Evolutionary conservation across 2,888 invertebrate genomes (phyloP), one percentile per base, ranked within the genome.

Genomic region (Pachydiplax longipennis): DNA sequence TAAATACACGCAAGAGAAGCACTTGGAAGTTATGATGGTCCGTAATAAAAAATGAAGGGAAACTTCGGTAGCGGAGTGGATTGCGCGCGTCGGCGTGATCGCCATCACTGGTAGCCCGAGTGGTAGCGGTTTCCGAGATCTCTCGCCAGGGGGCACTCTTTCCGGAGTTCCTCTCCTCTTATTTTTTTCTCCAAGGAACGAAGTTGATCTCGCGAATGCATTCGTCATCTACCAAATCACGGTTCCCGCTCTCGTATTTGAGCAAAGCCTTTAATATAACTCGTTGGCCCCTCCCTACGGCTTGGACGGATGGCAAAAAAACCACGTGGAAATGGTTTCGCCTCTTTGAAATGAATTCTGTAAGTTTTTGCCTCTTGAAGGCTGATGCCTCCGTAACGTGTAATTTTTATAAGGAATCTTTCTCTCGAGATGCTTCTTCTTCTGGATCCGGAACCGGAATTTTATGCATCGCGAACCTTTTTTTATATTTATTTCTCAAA

Each of bases 161-260:
- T 87, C 61, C 31, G 58, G 65, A 65, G 25, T 35, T 61, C 12
- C 61, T 65, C 10, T 35, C 4, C 48, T 25, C 48, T n/a, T 82
- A 53, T 22, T 87, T 87, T 87, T 58, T 87, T 87, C 61, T 87
- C 37, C 13, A 1, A 0, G 22, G 87, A 53, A 22, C 35, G 65
- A 31, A 73, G 73, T 25, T 73, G 73, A 73, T 73, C 73, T 65
- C 87, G 37, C 87, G 87, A 87, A 87, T 65, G 87, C 87, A 87
- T 87, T 87, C 61, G 87, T 87, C 87, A 87, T 87, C 61, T n/a
- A 58, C 61, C 22, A 87, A 87, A 87, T 87, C 87, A 87, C 87
- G 61, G 31, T 35, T 61, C 35, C 18, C 37, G 35, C 35, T 61
- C 37, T 73, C 25, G 73, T 73, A 73, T 73, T 73, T 73, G 73